phyloP scores from a whole-genome alignment of 2,113 vertebrate species.

The Miniopterus natalensis region DNA sequence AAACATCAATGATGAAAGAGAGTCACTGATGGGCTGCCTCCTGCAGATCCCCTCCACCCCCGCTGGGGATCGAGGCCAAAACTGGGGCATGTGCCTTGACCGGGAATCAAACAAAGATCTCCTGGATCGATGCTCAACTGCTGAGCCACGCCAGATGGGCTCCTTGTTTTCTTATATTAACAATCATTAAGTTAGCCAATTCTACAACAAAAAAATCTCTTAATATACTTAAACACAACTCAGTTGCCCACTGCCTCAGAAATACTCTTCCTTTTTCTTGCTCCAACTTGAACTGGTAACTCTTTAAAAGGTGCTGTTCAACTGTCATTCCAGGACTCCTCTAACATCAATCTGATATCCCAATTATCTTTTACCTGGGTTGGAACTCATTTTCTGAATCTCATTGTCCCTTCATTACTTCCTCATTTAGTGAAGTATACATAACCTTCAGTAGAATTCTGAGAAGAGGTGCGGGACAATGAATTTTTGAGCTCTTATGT shows the following conservation, averaged over 20 bases:
- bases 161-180: not conserved
- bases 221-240: not conserved
- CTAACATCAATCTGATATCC: not conserved
- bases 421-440: slow-evolving; percentile 12
- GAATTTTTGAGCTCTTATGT: not conserved
- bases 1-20: too few species aligned
- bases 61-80: too few species aligned
- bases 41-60: too few species aligned
- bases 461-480: not conserved
- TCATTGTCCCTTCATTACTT: not conserved
- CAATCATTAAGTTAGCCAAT: slow-evolving; percentile 29
- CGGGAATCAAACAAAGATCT: too few species aligned
- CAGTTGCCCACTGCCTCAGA: not conserved
- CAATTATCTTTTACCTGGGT: not conserved
- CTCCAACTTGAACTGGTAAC: not conserved
- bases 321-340: not conserved
- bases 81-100: too few species aligned
- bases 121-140: too few species aligned
- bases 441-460: not conserved
- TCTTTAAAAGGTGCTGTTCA: not conserved
- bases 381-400: slow-evolving; percentile 30
- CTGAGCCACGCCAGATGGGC: too few species aligned
- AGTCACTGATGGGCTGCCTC: too few species aligned
- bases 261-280: not conserved
- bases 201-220: not conserved